These are phyloP conservation scores for Pyralis farinalis DNA, from an alignment of 2,888 invertebrate genomes.

Conservation along the genomic window DNA sequence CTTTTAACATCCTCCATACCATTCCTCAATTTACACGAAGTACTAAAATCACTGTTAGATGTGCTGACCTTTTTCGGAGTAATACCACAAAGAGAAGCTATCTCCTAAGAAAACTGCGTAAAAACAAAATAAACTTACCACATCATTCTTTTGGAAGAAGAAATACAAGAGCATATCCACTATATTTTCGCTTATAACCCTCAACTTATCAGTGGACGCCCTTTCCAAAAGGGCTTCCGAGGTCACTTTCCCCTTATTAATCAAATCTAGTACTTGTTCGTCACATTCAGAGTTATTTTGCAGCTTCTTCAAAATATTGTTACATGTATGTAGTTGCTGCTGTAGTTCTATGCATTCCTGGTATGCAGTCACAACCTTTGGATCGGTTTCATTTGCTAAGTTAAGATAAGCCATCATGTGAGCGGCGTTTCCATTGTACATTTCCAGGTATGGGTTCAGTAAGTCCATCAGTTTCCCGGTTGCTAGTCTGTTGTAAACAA, in stretches of 20 bases:
- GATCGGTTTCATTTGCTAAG: slow-evolving; percentile 82
- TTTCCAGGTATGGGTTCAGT: slow-evolving; percentile 87
- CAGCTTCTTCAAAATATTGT: slow-evolving; percentile 87
- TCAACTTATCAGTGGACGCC: slow-evolving; percentile 91
- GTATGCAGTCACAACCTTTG: slow-evolving; percentile 67
- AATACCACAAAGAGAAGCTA: no score
- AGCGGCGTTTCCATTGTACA: slow-evolving; percentile 90
- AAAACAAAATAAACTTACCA: slow-evolving; percentile 41
- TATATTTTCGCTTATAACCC: slow-evolving; percentile 90
- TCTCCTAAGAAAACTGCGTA: no score
- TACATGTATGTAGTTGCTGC: slow-evolving; percentile 92
- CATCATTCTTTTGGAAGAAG: slow-evolving; percentile 75
- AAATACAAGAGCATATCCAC: slow-evolving; percentile 90
- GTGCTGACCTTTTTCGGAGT: no score
- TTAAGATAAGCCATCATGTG: slow-evolving; percentile 92
- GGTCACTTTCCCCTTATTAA: slow-evolving; percentile 48
- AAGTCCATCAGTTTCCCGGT: slow-evolving; percentile 91
- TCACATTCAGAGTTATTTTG: slow-evolving; percentile 79
- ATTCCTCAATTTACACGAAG: no score
- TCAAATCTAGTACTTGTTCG: slow-evolving; percentile 45
- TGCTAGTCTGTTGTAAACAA: slow-evolving; percentile 85
- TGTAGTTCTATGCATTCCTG: slow-evolving; percentile 94
- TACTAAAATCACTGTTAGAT: no score
- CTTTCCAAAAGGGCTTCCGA: slow-evolving; percentile 73
- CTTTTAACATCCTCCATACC: no score